Conservation (phyloP, 2,888 invertebrate species). For the Metalampra italica region DNA sequence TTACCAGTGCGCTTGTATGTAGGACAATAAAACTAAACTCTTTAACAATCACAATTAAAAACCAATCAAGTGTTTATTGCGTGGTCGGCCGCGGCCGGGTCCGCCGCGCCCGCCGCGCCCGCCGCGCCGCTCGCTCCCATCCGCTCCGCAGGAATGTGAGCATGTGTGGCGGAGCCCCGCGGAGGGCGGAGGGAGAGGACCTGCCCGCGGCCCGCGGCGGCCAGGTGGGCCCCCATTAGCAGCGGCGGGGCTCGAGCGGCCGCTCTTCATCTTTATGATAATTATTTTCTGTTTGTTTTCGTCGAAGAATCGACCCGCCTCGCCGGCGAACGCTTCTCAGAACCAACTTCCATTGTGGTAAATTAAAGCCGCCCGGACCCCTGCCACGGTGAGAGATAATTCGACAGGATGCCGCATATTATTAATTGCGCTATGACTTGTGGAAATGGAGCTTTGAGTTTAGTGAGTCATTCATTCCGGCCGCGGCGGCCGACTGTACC, state of each 20-base stretch:
- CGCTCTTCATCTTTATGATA: constrained; percentile 79
- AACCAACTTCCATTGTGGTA: constrained; percentile 77
- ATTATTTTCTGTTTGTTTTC: constrained; percentile 79
- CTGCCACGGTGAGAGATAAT: constrained; percentile 77
- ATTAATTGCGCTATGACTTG: constrained; percentile 80
- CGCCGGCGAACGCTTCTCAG: constrained; percentile 72
- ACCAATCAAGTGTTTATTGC: constrained; percentile 47
- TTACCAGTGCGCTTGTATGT: background rate
- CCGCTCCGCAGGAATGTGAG: constrained; percentile 38
- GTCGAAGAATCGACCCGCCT: constrained; percentile 75
- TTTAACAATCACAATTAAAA: constrained; percentile 43
- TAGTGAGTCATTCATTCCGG: constrained; percentile 76
- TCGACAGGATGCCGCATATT: constrained; percentile 79
- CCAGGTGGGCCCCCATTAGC: constrained; percentile 76
- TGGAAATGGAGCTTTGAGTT: constrained; percentile 74
- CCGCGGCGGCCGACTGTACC: no score
- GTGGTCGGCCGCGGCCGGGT: constrained; percentile 8
- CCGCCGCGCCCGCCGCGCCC: background rate
- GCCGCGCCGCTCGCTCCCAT: constrained; percentile 13
- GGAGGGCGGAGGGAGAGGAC: constrained; percentile 28
- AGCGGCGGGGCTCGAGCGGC: constrained; percentile 70
- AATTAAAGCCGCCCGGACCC: constrained; percentile 78
- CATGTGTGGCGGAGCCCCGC: constrained; percentile 31
- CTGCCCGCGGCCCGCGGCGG: constrained; percentile 40
- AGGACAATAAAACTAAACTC: constrained; percentile 1